Percentiles rank a stretch among this genome's conserved stretches.
Conservation (phyloP, 1,140 invertebrate genomes). For the Aphidius ervi region DNA sequence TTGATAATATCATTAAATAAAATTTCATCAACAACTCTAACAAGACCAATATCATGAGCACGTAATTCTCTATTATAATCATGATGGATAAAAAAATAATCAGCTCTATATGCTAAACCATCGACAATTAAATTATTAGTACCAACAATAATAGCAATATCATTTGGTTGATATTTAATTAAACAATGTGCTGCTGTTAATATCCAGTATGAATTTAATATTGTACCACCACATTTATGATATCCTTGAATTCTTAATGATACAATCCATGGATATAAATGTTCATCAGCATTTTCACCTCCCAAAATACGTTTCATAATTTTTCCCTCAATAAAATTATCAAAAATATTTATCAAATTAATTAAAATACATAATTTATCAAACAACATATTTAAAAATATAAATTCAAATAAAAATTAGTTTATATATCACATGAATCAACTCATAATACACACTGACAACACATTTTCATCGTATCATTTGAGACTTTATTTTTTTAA, state of each 20-base stretch:
- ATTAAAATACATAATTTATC: no score
- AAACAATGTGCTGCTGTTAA: conserved; percentile 54
- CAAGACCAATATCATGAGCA: conserved; percentile 47
- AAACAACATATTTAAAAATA: no score
- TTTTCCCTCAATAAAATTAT: no score
- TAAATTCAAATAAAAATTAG: no score
- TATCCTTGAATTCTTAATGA: conserved; percentile 22
- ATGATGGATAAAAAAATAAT: conserved; percentile 37
- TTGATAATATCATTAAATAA: conserved; percentile 31
- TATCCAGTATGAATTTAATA: conserved; percentile 46
- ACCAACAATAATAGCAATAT: conserved; percentile 37
- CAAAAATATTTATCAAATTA: no score
- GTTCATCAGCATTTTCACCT: conserved; percentile 34
- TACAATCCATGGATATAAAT: conserved; percentile 39
- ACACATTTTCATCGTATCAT: no score
- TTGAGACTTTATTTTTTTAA: background rate
- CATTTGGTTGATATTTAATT: conserved; percentile 34
- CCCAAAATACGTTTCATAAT: conserved; percentile 38
- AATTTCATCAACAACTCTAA: conserved; percentile 35
- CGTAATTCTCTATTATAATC: conserved; percentile 25
- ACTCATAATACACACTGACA: no score
- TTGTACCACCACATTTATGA: conserved; percentile 52
- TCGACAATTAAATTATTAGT: conserved; percentile 33
- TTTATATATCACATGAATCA: no score
- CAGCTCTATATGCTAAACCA: conserved; percentile 35